Conservation (phyloP, 2,797 vertebrate species). For the Morelia viridis region DNA sequence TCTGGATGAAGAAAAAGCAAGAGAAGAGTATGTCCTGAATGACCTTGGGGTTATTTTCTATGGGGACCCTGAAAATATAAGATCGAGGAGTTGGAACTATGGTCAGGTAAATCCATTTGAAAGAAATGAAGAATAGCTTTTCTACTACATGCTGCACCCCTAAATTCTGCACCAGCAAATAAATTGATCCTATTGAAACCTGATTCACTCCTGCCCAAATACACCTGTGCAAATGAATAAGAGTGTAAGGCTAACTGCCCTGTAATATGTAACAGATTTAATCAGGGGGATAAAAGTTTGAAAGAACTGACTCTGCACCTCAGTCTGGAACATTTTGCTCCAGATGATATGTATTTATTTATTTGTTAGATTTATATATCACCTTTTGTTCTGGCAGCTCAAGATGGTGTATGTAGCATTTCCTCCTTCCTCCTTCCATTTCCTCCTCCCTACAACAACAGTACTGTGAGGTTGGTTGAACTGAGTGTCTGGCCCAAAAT, state of each 20-base stretch:
- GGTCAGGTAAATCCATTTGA: slow-evolving; percentile 83
- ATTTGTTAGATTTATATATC: background rate
- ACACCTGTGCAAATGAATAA: background rate
- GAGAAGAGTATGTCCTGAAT: slow-evolving; percentile 88
- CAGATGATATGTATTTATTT: background rate
- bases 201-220: background rate
- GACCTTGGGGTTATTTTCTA: slow-evolving; percentile 91
- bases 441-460: background rate
- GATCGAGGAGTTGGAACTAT: slow-evolving; percentile 89
- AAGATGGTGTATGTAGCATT: background rate
- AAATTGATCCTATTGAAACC: background rate
- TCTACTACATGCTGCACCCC: background rate
- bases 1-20: slow-evolving; percentile 84
- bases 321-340: background rate
- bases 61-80: slow-evolving; percentile 79
- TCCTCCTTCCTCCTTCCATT: background rate
- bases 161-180: background rate
- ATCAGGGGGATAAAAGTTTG: background rate
- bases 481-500: background rate
- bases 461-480: background rate
- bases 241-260: background rate
- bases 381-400: background rate
- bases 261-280: background rate
- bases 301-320: background rate
- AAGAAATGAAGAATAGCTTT: background rate